A percentile compares a stretch with the other conserved stretches of the same genome.
phyloP scores from a whole-genome alignment of 2,888 invertebrate species.

The Nesidiocoris tenuis region DNA sequence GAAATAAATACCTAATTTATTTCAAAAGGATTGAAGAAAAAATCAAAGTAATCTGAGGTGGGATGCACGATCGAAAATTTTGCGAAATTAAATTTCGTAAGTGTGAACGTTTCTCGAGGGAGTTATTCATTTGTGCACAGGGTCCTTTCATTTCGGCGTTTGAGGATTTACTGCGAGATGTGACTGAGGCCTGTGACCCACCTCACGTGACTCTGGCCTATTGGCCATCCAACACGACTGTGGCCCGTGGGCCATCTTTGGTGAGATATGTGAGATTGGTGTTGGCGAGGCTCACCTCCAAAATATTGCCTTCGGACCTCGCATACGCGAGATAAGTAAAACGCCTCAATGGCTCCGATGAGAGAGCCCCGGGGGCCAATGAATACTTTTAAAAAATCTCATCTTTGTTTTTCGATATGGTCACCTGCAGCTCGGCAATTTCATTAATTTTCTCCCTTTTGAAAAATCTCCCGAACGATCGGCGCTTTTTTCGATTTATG shows the following conservation, averaged over 20 bases:
- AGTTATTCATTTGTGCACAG: neutral
- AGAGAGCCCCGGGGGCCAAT: conserved; percentile 31
- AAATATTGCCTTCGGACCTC: neutral
- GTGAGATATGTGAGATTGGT: neutral
- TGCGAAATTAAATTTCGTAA: neutral
- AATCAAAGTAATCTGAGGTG: too few relatives aligned
- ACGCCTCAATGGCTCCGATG: neutral
- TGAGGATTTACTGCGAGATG: neutral
- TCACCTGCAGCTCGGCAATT: neutral
- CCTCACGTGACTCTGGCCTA: too few relatives aligned
- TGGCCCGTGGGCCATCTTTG: too few relatives aligned
- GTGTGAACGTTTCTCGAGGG: neutral
- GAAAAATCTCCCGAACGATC: too few relatives aligned
- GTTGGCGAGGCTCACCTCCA: neutral
- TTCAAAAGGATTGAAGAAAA: too few relatives aligned
- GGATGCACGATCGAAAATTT: too few relatives aligned
- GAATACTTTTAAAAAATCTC: conserved; percentile 19
- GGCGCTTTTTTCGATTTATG: too few relatives aligned
- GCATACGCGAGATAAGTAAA: neutral
- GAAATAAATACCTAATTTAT: too few relatives aligned
- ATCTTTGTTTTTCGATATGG: neutral
- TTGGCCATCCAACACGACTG: too few relatives aligned
- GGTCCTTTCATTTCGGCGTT: neutral
- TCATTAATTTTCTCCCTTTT: neutral
- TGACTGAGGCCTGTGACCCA: neutral